A percentile compares a stretch with the other conserved stretches of the same genome.
phyloP scores from a whole-genome alignment of 2,888 invertebrate genomes.

The Eilema sororculum region DNA sequence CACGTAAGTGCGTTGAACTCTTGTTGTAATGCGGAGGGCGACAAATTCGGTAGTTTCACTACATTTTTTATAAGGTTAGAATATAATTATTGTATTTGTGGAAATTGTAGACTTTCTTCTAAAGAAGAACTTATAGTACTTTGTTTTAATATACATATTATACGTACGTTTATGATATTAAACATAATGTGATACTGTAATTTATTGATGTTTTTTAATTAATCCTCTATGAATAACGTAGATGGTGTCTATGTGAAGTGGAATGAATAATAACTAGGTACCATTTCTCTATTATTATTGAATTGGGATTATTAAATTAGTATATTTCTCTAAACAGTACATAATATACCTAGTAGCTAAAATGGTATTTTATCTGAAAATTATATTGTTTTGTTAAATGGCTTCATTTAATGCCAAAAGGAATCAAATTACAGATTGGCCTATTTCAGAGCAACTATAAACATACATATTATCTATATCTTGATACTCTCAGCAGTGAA shows the following conservation, averaged over 20 bases:
- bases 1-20: conserved; percentile 67
- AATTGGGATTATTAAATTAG: too few species aligned
- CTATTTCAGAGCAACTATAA: too few species aligned
- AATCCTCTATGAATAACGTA: not conserved
- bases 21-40: conserved; percentile 54
- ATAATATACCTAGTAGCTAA: too few species aligned
- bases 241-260: not conserved
- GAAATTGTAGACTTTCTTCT: not conserved
- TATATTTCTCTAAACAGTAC: too few species aligned
- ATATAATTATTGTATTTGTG: not conserved
- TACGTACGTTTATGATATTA: not conserved
- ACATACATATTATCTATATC: too few species aligned
- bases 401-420: too few species aligned
- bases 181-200: not conserved
- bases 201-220: not conserved
- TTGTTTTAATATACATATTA: too few species aligned
- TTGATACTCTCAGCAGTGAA: too few species aligned
- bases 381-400: not conserved
- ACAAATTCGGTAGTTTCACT: conserved; percentile 23
- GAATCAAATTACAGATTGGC: too few species aligned
- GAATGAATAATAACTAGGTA: not conserved
- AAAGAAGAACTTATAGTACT: not conserved
- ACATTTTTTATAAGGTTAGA: not conserved
- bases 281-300: not conserved
- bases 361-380: too few species aligned